These are phyloP conservation scores for Meghimatium bilineatum DNA, from an alignment of 2,888 invertebrate species.

Conservation along the genomic window DNA sequence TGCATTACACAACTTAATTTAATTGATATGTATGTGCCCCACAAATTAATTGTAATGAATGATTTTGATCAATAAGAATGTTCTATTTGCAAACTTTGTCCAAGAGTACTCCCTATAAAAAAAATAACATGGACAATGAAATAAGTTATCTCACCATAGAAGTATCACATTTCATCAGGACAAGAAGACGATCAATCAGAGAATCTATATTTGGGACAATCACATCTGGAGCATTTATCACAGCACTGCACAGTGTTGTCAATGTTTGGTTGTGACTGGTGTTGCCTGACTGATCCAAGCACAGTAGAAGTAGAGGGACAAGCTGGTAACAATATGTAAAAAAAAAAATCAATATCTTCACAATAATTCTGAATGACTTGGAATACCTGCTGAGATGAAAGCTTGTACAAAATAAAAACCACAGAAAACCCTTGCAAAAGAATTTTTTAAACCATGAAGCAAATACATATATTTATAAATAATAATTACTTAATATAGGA, in stretches of 20 bases:
- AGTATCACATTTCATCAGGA: conserved; percentile 1
- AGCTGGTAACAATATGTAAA: conserved; percentile 20
- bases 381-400: not conserved
- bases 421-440: too few relatives aligned
- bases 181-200: conserved; percentile 24
- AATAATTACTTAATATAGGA: too few relatives aligned
- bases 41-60: too few relatives aligned
- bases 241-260: conserved; percentile 36
- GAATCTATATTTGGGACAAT: conserved; percentile 25
- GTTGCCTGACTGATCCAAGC: conserved; percentile 17
- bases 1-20: too few relatives aligned
- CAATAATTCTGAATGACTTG: not conserved
- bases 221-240: conserved; percentile 29
- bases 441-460: too few relatives aligned
- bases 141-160: conserved; percentile 18
- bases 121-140: not conserved
- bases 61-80: too few relatives aligned
- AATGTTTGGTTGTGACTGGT: conserved; percentile 20
- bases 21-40: not conserved
- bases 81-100: not conserved
- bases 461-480: too few relatives aligned
- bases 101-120: not conserved
- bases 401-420: not conserved
- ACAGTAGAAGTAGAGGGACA: conserved; percentile 37
- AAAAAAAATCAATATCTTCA: not conserved